These are phyloP conservation scores for Araneus ventricosus DNA, from an alignment of 1,140 invertebrate genomes.

Conservation along the genomic window DNA sequence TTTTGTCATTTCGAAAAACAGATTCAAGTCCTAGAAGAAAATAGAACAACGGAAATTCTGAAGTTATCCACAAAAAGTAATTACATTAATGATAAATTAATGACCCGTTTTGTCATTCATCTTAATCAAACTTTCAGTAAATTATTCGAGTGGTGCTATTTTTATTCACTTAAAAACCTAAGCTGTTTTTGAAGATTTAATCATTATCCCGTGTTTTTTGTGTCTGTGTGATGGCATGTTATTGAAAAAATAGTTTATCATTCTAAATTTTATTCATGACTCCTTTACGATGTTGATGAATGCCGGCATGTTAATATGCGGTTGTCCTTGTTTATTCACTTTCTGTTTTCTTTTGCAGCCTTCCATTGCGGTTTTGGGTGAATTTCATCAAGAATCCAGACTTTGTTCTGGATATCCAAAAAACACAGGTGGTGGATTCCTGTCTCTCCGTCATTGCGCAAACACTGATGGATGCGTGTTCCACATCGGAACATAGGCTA, in stretches of 20 bases:
- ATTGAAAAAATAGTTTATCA: no score
- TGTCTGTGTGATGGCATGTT: no score
- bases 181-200: no score
- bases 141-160: no score
- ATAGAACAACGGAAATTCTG: background rate
- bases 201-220: no score
- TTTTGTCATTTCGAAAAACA: no score
- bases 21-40: background rate
- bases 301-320: background rate
- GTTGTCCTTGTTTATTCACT: background rate
- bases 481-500: conserved; percentile 72
- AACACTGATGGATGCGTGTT: conserved; percentile 91
- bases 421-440: conserved; percentile 93
- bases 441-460: conserved; percentile 97
- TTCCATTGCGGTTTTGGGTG: conserved; percentile 97
- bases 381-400: conserved; percentile 98
- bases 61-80: background rate
- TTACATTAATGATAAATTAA: background rate
- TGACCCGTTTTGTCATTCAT: background rate
- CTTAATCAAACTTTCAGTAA: background rate
- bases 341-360: conserved; percentile 81
- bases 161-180: no score
- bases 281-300: background rate
- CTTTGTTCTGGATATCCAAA: conserved; percentile 97
- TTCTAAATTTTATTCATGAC: no score